A percentile compares a stretch with the other conserved stretches of the same genome.
These are phyloP conservation scores for Deilephila porcellus DNA, from an alignment of 2,888 invertebrate genomes.

Conservation along the genomic window DNA sequence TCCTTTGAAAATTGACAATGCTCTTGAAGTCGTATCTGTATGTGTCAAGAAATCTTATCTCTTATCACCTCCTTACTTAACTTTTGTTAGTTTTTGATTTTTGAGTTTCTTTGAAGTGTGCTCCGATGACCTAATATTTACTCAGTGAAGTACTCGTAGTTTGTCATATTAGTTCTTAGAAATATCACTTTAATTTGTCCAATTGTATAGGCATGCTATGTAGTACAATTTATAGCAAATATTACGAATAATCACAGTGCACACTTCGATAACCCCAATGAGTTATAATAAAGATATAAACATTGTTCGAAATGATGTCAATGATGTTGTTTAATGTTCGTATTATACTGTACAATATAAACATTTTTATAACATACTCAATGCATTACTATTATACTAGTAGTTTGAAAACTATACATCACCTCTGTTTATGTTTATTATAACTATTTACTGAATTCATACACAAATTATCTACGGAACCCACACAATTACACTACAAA, in stretches of 20 bases:
- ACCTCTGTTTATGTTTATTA: not conserved
- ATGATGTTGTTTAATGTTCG: slow-evolving; percentile 17
- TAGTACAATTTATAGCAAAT: not conserved
- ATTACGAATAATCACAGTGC: not conserved
- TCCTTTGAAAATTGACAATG: not conserved
- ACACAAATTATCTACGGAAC: not conserved
- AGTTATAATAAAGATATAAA: slow-evolving; percentile 16
- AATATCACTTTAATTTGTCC: not conserved
- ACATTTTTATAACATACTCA: not conserved
- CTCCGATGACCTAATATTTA: too few relatives aligned
- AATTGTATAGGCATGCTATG: not conserved
- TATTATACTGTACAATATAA: slow-evolving; percentile 1
- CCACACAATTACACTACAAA: not conserved
- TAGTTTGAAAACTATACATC: not conserved
- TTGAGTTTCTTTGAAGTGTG: not conserved
- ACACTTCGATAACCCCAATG: slow-evolving; percentile 21
- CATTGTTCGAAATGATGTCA: slow-evolving; percentile 20
- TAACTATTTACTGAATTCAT: too few relatives aligned
- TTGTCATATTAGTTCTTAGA: too few relatives aligned
- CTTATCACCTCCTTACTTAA: slow-evolving; percentile 8
- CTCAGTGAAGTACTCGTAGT: too few relatives aligned
- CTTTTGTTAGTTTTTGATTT: not conserved
- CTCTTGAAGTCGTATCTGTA: not conserved
- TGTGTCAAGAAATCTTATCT: not conserved
- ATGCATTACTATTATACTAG: not conserved